Evolutionary conservation across 2,113 vertebrate species (phyloP), one percentile per base, ranked within the genome.

Genomic region (Stegastes partitus): DNA sequence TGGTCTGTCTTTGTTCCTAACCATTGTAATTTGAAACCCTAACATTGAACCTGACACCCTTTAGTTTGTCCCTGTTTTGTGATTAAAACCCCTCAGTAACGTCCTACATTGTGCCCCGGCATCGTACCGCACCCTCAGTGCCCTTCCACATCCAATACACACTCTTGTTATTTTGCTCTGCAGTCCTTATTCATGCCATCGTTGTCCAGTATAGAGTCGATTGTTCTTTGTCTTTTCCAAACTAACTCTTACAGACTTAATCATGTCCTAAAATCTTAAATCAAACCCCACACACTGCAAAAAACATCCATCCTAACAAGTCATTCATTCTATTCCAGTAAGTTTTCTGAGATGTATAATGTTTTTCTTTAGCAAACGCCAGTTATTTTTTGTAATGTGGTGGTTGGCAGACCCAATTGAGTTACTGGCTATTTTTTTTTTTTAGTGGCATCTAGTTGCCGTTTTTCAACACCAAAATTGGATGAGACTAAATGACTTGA

Each of bases 221-320:
- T 19, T 47, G 56, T 77, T 47, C 50, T 84, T n/a, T 65, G 84
- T 88, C 85, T 68, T 76, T 54, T 69, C 69, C 57, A 54, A 80
- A 82, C 70, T 84, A 85, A 79, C 64, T 77, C 54, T 55, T 53
- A 26, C 37, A 74, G 37, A 82, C 71, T 55, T 61, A 26, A 64
- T 82, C 77, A 77, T 82, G 26, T 23, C 42, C 45, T 72, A 31
- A 50, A 69, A 44, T 74, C 68, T 63, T 23, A 54, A 53, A 61
- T 55, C 54, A 82, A 75, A 79, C 58, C 78, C 59, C 19, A 31
- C 67, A 70, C 81, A 49, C 89, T 90, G 87, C 90, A 90, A 88
- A 90, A 87, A 85, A 75, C 55, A 87, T 87, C 87, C 89, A 89
- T 84, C 64, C 77, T 54, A 78, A 51, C 31, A 71, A 76, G 65